Evolutionary conservation across 2,113 vertebrate species (phyloP).

Genomic region (Mus musculus): GRCm39 chr3:157697001-157697500

Average conservation of each 20-base stretch:
- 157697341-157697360: slow-evolving; percentile 99
- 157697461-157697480: slow-evolving; percentile 47
- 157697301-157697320: slow-evolving; percentile 88
- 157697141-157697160: not conserved
- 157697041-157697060: not conserved
- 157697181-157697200: not conserved
- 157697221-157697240: slow-evolving; percentile 13
- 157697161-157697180: slow-evolving; percentile 52
- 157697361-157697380: slow-evolving; percentile 99
- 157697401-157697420: slow-evolving; percentile 97
- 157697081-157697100: not conserved
- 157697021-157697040: not conserved
- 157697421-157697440: slow-evolving; percentile 98
- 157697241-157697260: slow-evolving; percentile 23
- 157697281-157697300: slow-evolving; percentile 31
- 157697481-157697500: slow-evolving; percentile 31
- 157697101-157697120: not conserved
- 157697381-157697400: slow-evolving; percentile 99
- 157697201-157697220: not conserved
- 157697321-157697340: slow-evolving; percentile 99
- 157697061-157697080: not conserved
- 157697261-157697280: slow-evolving; percentile 28
- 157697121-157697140: not conserved
- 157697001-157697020: not conserved
- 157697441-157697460: slow-evolving; percentile 95